phyloP scores from a whole-genome alignment of 2,797 vertebrate genomes.

The Phataginus tricuspis region DNA sequence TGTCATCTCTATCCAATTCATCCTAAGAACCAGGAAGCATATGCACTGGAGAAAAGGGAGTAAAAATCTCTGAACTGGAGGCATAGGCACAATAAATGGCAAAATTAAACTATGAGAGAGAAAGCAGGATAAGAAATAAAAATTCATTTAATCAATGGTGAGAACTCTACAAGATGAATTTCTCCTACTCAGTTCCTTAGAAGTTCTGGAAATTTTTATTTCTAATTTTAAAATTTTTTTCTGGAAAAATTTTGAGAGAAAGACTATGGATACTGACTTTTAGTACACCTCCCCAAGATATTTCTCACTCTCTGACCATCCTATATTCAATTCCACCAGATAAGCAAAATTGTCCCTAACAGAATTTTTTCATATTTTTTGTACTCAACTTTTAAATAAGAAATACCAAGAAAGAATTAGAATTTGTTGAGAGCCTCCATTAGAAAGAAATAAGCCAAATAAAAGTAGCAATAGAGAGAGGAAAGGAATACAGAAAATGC shows the following conservation, averaged over 20 bases:
- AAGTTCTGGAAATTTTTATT: background rate
- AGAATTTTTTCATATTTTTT: background rate
- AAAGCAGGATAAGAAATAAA: background rate
- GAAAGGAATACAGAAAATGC: background rate
- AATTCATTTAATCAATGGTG: background rate
- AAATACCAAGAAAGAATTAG: background rate
- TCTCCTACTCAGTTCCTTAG: background rate
- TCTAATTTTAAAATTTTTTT: background rate
- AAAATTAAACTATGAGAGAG: background rate
- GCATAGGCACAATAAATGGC: background rate
- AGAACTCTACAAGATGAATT: background rate
- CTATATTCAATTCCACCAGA: background rate
- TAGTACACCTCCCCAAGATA: background rate
- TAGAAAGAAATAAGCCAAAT: background rate
- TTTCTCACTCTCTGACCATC: background rate
- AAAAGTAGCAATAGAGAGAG: background rate
- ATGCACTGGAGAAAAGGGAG: background rate
- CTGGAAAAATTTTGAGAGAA: background rate
- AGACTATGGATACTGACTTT: background rate
- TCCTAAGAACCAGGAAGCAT: background rate
- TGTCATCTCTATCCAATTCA: background rate
- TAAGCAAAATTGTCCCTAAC: background rate
- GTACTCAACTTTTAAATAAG: background rate
- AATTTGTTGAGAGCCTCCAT: background rate
- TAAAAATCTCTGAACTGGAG: background rate